A percentile compares a stretch with the other conserved stretches of the same genome.
Evolutionary conservation across 2,797 vertebrate species (phyloP).

Genomic region (Lophotriccus pileatus): DNA sequence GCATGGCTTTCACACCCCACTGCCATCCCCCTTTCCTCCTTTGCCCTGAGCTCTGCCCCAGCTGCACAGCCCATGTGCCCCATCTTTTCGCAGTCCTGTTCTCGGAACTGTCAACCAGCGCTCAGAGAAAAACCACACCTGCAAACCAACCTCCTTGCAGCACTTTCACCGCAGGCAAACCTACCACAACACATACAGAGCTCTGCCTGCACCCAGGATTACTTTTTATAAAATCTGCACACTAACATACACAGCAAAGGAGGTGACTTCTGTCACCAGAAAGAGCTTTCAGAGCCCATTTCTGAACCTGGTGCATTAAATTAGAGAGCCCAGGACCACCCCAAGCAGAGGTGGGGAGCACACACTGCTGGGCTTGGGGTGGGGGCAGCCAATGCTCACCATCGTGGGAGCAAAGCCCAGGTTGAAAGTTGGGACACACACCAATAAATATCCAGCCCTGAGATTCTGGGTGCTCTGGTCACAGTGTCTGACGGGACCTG

Average conservation of each 20-base stretch:
- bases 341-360: fast-evolving
- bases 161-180: not conserved
- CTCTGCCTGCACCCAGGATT: not conserved
- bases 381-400: not conserved
- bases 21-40: not conserved
- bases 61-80: not conserved
- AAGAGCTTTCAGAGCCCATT: not conserved
- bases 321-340: fast-evolving
- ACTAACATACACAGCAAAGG: not conserved
- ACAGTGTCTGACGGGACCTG: not conserved
- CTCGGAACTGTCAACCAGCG: not conserved
- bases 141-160: not conserved
- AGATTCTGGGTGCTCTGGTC: not conserved
- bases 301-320: fast-evolving
- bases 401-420: fast-evolving
- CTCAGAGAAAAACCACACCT: not conserved
- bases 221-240: not conserved
- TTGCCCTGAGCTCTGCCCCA: not conserved
- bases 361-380: fast-evolving
- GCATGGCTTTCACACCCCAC: fast-evolving
- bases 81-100: not conserved
- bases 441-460: not conserved
- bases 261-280: not conserved
- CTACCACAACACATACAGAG: not conserved
- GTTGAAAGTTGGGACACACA: not conserved